Evolutionary conservation across 2,113 vertebrate genomes (phyloP), one percentile per base, ranked within the genome.

Genomic region (Clarias macrocephalus): DNA sequence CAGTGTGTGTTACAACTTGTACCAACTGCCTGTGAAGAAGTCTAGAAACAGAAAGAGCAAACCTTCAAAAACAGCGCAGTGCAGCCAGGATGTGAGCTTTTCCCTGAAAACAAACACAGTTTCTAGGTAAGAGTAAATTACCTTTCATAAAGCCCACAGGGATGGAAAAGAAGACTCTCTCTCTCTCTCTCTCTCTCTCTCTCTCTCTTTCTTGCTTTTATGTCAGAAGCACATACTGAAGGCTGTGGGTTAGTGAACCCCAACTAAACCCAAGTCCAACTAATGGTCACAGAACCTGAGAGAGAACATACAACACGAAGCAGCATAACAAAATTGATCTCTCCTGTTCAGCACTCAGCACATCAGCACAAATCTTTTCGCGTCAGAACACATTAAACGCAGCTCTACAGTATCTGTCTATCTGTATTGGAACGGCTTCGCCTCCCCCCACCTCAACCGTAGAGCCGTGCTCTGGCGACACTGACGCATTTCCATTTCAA

Each of bases 401-500:
- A 30, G n/a, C 19, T 76, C 21, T 76, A 48, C 48, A 48, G 0
- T 8, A 42, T 54, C 73, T 52, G 60, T 80, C 60, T 68, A 68
- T 56, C 66, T 77, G 8, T 66, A 70, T 52, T 72, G 19, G 25
- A 28, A 28, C 54, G 30, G 54, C 23, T 60, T 80, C 15, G 28
- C 84, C 15, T 84, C 68, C 80, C 37, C 56, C 9, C 48, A n/a
- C 56, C 63, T 23, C 25, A 48, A 48, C 13, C 87, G 54, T 30
- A 28, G n/a, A n/a, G n/a, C n/a, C 37, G 23, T n/a, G 21, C 75
- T 82, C 19, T 79, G 52, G 13, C 11, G 11, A 42, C 56, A 62
- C 33, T 73, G 25, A 82, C 19, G 28, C 56, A 82, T 87, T 87
- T 87, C 68, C 79, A 87, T 87, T 62, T 82, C 68, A 87, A 82